A percentile compares a stretch with the other conserved stretches of the same genome.
These are phyloP conservation scores for Adelges cooleyi DNA, from an alignment of 1,140 invertebrate genomes.

Conservation along the genomic window DNA sequence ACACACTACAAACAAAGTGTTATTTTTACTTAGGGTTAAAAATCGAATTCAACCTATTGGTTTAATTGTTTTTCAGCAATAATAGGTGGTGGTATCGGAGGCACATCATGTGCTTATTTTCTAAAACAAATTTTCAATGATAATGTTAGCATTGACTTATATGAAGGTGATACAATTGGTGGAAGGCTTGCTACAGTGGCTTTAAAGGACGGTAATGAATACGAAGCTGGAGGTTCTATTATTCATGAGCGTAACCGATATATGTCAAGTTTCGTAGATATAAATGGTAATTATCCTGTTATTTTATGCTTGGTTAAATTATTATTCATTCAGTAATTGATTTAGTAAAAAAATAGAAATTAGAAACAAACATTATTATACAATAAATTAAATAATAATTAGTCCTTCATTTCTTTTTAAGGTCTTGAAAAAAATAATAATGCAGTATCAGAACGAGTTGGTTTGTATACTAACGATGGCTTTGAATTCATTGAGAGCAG, in stretches of 20 bases:
- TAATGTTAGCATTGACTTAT: constrained; percentile 38
- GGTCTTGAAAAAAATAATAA: background rate
- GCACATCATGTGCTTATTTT: constrained; percentile 44
- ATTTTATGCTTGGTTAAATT: too few relatives aligned
- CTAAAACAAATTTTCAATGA: constrained; percentile 40
- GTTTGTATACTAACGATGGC: constrained; percentile 41
- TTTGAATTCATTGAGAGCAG: constrained; percentile 40
- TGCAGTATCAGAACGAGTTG: constrained; percentile 32
- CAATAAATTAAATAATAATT: too few relatives aligned
- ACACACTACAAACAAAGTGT: too few relatives aligned
- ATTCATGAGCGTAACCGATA: constrained; percentile 45
- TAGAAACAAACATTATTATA: too few relatives aligned
- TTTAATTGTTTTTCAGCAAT: too few relatives aligned
- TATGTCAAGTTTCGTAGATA: constrained; percentile 41
- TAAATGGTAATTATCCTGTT: constrained; percentile 39
- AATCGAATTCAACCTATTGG: too few relatives aligned
- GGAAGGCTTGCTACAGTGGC: constrained; percentile 41
- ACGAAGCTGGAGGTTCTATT: constrained; percentile 45
- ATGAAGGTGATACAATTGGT: constrained; percentile 39
- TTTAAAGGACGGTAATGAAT: constrained; percentile 39
- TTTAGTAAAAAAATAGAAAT: too few relatives aligned
- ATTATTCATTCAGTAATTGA: too few relatives aligned
- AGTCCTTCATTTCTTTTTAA: too few relatives aligned
- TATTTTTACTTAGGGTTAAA: too few relatives aligned
- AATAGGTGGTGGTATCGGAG: constrained; percentile 46